phyloP scores from a whole-genome alignment of 2,888 invertebrate species.

The Drosophila meridionalis region DNA sequence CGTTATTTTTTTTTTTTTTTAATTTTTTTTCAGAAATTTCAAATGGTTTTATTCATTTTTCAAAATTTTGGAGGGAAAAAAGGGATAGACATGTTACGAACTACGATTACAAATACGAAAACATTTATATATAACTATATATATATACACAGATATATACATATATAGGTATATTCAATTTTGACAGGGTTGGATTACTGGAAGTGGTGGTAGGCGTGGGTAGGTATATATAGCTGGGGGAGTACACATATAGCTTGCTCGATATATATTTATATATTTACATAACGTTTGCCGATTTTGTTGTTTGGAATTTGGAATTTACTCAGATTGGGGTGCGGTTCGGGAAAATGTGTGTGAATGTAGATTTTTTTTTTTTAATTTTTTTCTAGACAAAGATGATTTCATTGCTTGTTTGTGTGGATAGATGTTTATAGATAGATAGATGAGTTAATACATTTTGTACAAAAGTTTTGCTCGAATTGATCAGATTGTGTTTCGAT shows the following conservation, averaged over 20 bases:
- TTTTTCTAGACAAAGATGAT: slow-evolving; percentile 20
- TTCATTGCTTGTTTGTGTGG: slow-evolving; percentile 32
- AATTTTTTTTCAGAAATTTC: slow-evolving; percentile 45
- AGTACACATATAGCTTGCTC: slow-evolving; percentile 47
- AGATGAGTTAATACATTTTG: slow-evolving; percentile 34
- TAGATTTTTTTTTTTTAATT: background rate
- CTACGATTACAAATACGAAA: slow-evolving; percentile 42
- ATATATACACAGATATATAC: slow-evolving; percentile 6
- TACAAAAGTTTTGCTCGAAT: slow-evolving; percentile 33
- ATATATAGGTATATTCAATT: slow-evolving; percentile 18
- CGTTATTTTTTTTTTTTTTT: slow-evolving; percentile 37
- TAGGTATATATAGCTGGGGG: slow-evolving; percentile 9
- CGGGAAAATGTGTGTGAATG: slow-evolving; percentile 16
- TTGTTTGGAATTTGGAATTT: slow-evolving; percentile 43
- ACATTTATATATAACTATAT: slow-evolving; percentile 26
- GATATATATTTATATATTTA: slow-evolving; percentile 29
- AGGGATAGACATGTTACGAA: slow-evolving; percentile 55
- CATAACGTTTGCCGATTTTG: slow-evolving; percentile 37
- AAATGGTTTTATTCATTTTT: slow-evolving; percentile 57
- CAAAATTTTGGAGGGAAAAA: slow-evolving; percentile 34
- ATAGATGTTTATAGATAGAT: slow-evolving; percentile 2
- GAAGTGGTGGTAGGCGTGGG: background rate
- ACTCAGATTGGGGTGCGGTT: slow-evolving; percentile 28
- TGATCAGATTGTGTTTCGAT: slow-evolving; percentile 9
- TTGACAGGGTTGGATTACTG: slow-evolving; percentile 5